These are phyloP conservation scores for Drosophila arizonae DNA, from an alignment of 1,140 invertebrate species.

Conservation along the genomic window DNA sequence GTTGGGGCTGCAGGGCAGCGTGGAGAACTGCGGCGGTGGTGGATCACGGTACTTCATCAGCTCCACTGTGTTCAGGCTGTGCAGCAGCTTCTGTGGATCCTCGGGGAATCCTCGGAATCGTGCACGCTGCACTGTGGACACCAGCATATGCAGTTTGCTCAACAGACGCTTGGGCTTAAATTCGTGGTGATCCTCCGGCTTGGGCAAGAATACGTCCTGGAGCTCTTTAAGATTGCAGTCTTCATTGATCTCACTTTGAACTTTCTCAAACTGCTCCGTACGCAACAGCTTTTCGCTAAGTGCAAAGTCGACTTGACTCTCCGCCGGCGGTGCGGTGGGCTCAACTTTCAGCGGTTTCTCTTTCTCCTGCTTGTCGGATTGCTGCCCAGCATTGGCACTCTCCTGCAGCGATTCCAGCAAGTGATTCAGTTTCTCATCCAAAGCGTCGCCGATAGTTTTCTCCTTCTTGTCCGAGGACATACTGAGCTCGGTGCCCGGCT, in stretches of 20 bases:
- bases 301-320: neutral
- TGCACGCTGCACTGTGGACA: constrained; percentile 47
- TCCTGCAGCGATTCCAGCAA: constrained; percentile 28
- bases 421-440: constrained; percentile 20
- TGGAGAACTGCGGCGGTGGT: constrained; percentile 29
- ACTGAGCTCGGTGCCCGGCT: no score
- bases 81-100: constrained; percentile 33
- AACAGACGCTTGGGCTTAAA: constrained; percentile 2
- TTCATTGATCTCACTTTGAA: neutral
- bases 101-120: neutral
- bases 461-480: neutral
- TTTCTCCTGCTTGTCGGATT: neutral
- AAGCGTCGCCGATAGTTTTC: constrained; percentile 15
- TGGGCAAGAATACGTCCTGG: no score
- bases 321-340: neutral
- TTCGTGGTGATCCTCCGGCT: no score
- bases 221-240: no score
- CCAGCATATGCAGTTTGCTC: constrained; percentile 6
- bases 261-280: no score
- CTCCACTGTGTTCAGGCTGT: neutral
- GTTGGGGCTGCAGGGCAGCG: constrained; percentile 20
- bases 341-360: neutral
- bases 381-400: neutral
- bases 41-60: neutral
- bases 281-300: neutral